phyloP scores from a whole-genome alignment of 2,888 invertebrate species.

The Muschampia plurimacula region DNA sequence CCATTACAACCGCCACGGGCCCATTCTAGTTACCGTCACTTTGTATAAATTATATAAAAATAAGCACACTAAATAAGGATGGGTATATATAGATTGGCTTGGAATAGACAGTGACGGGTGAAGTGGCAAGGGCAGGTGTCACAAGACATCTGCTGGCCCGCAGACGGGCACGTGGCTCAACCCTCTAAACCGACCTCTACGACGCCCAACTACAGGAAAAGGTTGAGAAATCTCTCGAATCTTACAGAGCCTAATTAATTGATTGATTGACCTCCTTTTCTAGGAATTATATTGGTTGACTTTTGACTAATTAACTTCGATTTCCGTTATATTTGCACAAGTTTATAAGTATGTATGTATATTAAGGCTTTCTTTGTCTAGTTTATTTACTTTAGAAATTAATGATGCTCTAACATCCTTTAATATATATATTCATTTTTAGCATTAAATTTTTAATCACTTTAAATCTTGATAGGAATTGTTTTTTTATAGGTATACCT shows the following conservation, averaged over 20 bases:
- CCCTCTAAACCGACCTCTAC: constrained; percentile 76
- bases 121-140: constrained; percentile 83
- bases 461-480: too few species aligned
- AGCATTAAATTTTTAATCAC: too few species aligned
- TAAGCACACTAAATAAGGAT: constrained; percentile 76
- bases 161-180: constrained; percentile 79
- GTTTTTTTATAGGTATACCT: too few species aligned
- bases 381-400: neutral
- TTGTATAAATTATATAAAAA: constrained; percentile 85
- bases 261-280: constrained; percentile 7
- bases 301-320: neutral
- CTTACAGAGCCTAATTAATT: constrained; percentile 51
- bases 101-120: constrained; percentile 71
- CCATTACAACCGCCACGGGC: constrained; percentile 79
- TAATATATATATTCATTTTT: too few species aligned
- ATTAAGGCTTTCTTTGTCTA: neutral
- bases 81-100: constrained; percentile 58
- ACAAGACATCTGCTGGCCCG: constrained; percentile 79
- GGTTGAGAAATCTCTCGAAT: constrained; percentile 65
- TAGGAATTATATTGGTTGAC: neutral
- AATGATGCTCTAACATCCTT: too few species aligned
- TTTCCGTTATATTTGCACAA: neutral
- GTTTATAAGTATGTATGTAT: neutral
- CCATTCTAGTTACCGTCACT: constrained; percentile 83
- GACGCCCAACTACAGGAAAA: constrained; percentile 67